Evolutionary conservation across 1,140 invertebrate species (phyloP).

Genomic region (Platyura marginata): DNA sequence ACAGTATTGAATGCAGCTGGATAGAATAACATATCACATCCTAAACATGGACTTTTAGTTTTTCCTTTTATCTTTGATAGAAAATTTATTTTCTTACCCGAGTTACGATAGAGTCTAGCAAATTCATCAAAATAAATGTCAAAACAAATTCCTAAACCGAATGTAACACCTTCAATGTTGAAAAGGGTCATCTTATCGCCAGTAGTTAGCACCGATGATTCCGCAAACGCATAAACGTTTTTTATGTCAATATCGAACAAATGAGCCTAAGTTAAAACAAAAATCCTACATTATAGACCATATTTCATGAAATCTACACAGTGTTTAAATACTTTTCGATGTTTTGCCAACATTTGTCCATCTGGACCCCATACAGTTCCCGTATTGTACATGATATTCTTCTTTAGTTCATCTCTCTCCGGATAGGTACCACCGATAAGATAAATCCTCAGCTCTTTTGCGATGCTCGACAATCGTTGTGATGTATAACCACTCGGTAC

Average conservation of each 20-base stretch:
- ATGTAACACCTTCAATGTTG: constrained; percentile 49
- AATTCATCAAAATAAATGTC: constrained; percentile 85
- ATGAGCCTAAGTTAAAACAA: constrained; percentile 45
- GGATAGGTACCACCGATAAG: constrained; percentile 83
- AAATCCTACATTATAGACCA: too few relatives aligned
- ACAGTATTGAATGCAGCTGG: constrained; percentile 94
- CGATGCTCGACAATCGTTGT: constrained; percentile 45
- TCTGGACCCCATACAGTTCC: constrained; percentile 71
- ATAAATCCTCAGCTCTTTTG: constrained; percentile 59
- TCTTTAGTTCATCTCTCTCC: constrained; percentile 38
- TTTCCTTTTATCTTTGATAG: too few relatives aligned
- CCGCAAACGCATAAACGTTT: constrained; percentile 78
- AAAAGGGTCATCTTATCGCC: constrained; percentile 63
- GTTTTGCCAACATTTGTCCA: constrained; percentile 54
- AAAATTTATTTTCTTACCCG: constrained; percentile 28
- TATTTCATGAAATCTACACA: constrained; percentile 7
- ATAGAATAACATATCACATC: constrained; percentile 71
- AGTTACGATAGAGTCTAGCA: constrained; percentile 60
- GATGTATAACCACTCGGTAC: constrained; percentile 63
- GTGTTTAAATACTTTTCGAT: constrained; percentile 66
- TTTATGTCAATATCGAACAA: constrained; percentile 93
- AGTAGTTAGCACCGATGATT: constrained; percentile 64
- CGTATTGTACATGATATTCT: constrained; percentile 69
- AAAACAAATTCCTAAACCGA: constrained; percentile 88
- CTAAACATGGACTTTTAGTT: constrained; percentile 23